Evolutionary conservation across 1,140 invertebrate genomes (phyloP).

Genomic region (Neuroterus valhalla): DNA sequence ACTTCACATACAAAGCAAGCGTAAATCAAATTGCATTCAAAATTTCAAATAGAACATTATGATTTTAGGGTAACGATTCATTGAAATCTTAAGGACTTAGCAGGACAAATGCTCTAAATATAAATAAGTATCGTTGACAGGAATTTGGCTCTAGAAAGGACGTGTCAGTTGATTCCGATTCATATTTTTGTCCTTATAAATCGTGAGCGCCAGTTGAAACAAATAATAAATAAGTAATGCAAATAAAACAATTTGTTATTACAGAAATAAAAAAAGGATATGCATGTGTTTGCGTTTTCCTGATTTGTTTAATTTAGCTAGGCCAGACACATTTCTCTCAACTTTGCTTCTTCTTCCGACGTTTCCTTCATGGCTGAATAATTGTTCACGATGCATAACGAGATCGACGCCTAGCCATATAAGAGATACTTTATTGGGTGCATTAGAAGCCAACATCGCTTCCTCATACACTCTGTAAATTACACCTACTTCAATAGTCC

Average conservation of each 20-base stretch:
- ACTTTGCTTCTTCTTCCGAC: constrained; percentile 21
- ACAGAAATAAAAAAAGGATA: constrained; percentile 15
- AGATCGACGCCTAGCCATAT: constrained; percentile 29
- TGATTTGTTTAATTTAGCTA: constrained; percentile 8
- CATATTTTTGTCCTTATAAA: too few relatives aligned
- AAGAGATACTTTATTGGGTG: constrained; percentile 8
- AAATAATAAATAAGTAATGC: too few relatives aligned
- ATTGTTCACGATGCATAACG: constrained; percentile 23
- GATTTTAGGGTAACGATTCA: too few relatives aligned
- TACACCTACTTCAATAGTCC: not conserved
- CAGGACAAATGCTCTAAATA: too few relatives aligned
- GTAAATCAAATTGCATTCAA: too few relatives aligned
- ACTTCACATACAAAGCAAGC: too few relatives aligned
- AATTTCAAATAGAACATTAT: too few relatives aligned
- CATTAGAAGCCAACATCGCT: constrained; percentile 13
- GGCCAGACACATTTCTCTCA: constrained; percentile 16
- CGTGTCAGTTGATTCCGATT: too few relatives aligned
- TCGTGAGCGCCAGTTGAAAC: too few relatives aligned
- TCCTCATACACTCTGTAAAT: constrained; percentile 19
- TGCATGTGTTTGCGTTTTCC: not conserved
- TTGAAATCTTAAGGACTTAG: too few relatives aligned
- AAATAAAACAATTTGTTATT: constrained; percentile 1
- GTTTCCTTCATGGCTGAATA: constrained; percentile 29
- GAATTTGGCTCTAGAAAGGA: too few relatives aligned
- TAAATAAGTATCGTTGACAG: too few relatives aligned